These are phyloP conservation scores for Sepiola atlantica DNA, from an alignment of 2,888 invertebrate genomes.

Conservation along the genomic window DNA sequence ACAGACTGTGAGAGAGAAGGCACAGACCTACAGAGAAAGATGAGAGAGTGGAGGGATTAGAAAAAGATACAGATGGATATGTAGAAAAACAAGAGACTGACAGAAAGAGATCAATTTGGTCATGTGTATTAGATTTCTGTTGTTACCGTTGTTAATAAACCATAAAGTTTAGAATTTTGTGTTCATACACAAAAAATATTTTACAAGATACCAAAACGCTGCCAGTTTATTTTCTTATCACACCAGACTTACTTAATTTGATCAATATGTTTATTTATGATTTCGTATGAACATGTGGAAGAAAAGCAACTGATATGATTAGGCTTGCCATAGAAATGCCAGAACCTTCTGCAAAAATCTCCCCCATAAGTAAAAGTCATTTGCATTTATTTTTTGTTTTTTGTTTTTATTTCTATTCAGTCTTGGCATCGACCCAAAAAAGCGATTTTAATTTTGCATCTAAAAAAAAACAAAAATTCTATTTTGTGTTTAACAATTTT, in stretches of 20 bases:
- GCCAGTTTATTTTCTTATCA: neutral
- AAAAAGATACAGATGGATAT: no score
- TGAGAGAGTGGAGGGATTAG: no score
- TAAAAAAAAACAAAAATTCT: neutral
- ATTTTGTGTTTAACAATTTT: no score
- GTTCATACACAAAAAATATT: no score
- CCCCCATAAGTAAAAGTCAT: neutral
- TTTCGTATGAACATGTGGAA: neutral
- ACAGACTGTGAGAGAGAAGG: no score
- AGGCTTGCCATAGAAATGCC: neutral
- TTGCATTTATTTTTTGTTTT: neutral
- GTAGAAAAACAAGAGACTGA: no score
- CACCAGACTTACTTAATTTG: neutral
- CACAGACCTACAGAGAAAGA: no score
- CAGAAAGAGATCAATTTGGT: no score
- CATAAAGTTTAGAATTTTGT: no score
- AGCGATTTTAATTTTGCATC: no score
- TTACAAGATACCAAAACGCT: neutral
- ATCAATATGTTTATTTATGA: neutral
- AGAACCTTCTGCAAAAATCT: neutral
- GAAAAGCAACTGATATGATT: neutral
- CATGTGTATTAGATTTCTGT: no score
- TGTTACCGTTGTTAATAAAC: no score
- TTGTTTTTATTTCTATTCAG: neutral
- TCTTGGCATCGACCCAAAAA: neutral